Base-by-base conservation (phyloP, 2,888 invertebrate species). In the Tipula helvola region DNA sequence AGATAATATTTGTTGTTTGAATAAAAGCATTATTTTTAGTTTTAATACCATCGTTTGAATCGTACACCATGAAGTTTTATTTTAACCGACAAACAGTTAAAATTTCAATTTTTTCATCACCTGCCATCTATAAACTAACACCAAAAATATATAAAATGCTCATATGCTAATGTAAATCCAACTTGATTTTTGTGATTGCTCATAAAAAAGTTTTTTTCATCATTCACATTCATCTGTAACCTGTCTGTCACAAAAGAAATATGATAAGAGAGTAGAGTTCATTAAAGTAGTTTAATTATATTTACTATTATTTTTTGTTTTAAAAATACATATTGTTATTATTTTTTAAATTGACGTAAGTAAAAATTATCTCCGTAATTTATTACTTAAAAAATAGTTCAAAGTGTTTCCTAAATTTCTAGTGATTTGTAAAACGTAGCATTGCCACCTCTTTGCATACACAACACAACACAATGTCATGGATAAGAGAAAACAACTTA, bases 401-500 rank as follows among this genome's bases (percentile, higher is more conserved):
- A 57, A 28, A 28, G 0, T 3, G 28, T 10, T 71, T 10, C 2
- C 28, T 71, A 3, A 8, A 71, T 71, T 71, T 28, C 3, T 12
- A 71, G 71, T 71, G 71, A 71, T 71, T 71, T 71, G 10, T 71
- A 5, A 71, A 71, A 57, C 57, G 57, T 57, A 5, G 57, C 1
- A 57, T 57, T 57, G 57, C 57, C 57, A 57, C 57, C 57, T 28
- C 71, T 71, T 28, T 10, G 36, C 87, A 28, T 2, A 71, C 10
- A 10, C 71, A 71, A 71, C 10, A 10, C 71, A 71, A 71, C 71
- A 90, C 87, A 87, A 94, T 94, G 94, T 93, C 96, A 88, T 97
- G 97, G 97, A 93, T 98, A 87, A 94, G 95, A 87, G 95, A 97
- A 88, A 94, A 93, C 88, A 93, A 95, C 87, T 93, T 96, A 89